phyloP scores from a whole-genome alignment of 2,888 invertebrate species.

The Pinctada fucata region DNA sequence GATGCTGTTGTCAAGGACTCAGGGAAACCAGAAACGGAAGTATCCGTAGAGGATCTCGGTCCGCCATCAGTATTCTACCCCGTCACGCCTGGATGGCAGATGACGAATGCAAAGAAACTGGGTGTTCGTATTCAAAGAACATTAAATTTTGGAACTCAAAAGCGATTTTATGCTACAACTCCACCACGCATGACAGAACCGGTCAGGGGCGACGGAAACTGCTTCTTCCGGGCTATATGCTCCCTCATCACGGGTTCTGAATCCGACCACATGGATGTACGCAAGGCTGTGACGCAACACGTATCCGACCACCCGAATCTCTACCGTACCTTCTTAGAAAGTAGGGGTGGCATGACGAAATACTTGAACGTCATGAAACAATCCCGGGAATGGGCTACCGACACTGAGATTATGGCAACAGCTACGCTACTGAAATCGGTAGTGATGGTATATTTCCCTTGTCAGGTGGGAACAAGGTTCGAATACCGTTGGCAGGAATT shows the following conservation, averaged over 20 bases:
- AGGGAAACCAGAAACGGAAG: background rate
- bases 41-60: constrained; percentile 26
- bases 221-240: constrained; percentile 61
- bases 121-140: constrained; percentile 45
- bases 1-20: too few relatives aligned
- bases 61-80: constrained; percentile 46
- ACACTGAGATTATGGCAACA: constrained; percentile 58
- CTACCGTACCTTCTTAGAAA: constrained; percentile 56
- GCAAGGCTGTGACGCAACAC: constrained; percentile 52
- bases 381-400: constrained; percentile 58
- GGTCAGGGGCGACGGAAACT: constrained; percentile 54
- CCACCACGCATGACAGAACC: constrained; percentile 50
- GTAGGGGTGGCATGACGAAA: constrained; percentile 57
- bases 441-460: constrained; percentile 54
- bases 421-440: constrained; percentile 54
- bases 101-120: constrained; percentile 39
- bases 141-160: constrained; percentile 46
- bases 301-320: constrained; percentile 54
- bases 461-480: constrained; percentile 23
- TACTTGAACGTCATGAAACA: constrained; percentile 55
- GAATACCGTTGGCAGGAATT: constrained; percentile 62
- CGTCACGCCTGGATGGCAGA: constrained; percentile 50
- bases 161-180: constrained; percentile 44
- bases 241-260: constrained; percentile 53
- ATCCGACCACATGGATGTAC: constrained; percentile 51